A percentile compares a stretch with the other conserved stretches of the same genome.
Conservation (phyloP, 2,888 invertebrate genomes). For the Crocallis elinguaria region DNA sequence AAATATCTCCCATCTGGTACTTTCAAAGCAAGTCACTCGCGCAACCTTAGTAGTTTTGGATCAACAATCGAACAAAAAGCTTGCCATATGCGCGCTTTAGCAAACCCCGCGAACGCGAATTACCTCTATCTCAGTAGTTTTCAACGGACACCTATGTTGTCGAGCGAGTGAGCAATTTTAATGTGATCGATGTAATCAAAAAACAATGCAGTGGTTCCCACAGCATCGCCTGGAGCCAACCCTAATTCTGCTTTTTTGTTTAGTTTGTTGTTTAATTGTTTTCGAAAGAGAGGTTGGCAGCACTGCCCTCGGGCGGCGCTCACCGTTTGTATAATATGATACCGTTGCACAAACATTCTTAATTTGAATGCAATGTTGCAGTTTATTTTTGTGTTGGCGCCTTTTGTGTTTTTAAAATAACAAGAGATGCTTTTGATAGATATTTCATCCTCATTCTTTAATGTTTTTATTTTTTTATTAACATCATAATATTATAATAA, state of each 20-base stretch:
- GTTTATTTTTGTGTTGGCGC: conserved; percentile 46
- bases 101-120: conserved; percentile 40
- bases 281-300: conserved; percentile 74
- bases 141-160: conserved; percentile 45
- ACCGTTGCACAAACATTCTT: conserved; percentile 55
- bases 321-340: conserved; percentile 49
- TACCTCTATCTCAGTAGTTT: conserved; percentile 44
- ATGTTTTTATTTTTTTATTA: neutral
- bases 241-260: conserved; percentile 51
- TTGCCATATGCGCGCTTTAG: conserved; percentile 42
- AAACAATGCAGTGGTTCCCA: conserved; percentile 73
- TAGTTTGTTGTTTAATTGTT: conserved; percentile 74
- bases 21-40: conserved; percentile 41
- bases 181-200: conserved; percentile 49
- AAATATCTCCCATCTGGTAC: neutral
- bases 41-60: conserved; percentile 39
- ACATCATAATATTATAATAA: neutral
- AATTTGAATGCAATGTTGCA: conserved; percentile 45
- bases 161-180: conserved; percentile 53
- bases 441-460: neutral
- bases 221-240: conserved; percentile 67
- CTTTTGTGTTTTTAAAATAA: conserved; percentile 41
- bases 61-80: conserved; percentile 43
- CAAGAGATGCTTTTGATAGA: conserved; percentile 3
- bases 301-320: conserved; percentile 66